These are phyloP conservation scores for Charaxes varanes DNA, from an alignment of 1,140 invertebrate species.

Conservation along the genomic window DNA sequence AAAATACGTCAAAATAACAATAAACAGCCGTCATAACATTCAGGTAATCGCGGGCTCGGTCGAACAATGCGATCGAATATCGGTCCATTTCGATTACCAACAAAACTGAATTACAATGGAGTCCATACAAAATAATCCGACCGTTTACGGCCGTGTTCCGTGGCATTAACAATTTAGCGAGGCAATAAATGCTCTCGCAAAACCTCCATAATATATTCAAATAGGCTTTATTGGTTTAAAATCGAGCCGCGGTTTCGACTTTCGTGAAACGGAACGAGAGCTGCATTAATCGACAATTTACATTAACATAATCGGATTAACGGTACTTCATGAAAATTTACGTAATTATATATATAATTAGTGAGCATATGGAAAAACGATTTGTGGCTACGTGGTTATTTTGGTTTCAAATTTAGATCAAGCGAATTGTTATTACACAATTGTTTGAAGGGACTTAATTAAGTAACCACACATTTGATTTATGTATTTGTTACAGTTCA, in stretches of 20 bases:
- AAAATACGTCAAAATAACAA: too few relatives aligned
- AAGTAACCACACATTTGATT: too few relatives aligned
- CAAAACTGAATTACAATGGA: slow-evolving; percentile 21
- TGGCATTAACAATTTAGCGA: slow-evolving; percentile 50
- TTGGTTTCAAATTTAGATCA: too few relatives aligned
- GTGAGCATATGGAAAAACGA: slow-evolving; percentile 10
- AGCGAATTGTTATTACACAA: too few relatives aligned
- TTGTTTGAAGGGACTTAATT: too few relatives aligned
- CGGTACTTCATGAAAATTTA: slow-evolving; percentile 12
- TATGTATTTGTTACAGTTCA: too few relatives aligned
- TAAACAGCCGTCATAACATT: too few relatives aligned
- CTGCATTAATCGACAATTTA: slow-evolving; percentile 22
- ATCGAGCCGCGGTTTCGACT: slow-evolving; percentile 19
- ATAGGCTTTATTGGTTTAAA: slow-evolving; percentile 23
- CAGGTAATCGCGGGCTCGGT: slow-evolving; percentile 8
- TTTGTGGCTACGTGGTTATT: slow-evolving; percentile 1
- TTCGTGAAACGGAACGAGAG: slow-evolving; percentile 16
- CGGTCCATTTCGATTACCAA: slow-evolving; percentile 15
- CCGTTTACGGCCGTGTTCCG: slow-evolving; percentile 46
- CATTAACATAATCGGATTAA: slow-evolving; percentile 19
- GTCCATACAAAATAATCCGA: slow-evolving; percentile 23
- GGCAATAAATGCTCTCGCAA: slow-evolving; percentile 50
- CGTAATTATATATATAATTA: slow-evolving; percentile 19
- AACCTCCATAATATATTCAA: slow-evolving; percentile 30
- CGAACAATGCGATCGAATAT: slow-evolving; percentile 19